phyloP scores from a whole-genome alignment of 35 echinoderm and acorn worm genomes.

The Lytechinus variegatus region DNA sequence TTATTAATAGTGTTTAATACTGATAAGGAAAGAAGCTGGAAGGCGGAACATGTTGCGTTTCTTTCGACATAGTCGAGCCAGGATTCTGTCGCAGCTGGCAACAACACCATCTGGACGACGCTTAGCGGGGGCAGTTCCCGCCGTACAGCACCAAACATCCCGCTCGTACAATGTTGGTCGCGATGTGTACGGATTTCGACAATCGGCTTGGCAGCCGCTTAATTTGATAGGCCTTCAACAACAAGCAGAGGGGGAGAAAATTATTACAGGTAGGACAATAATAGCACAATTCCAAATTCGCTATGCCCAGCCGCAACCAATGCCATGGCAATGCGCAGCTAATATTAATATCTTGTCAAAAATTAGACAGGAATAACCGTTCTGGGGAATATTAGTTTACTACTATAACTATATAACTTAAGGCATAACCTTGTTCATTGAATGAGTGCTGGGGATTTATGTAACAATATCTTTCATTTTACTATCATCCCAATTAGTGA shows the following conservation, averaged over 20 bases:
- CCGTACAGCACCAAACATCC: not conserved
- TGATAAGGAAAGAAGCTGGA: not conserved
- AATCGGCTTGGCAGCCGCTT: not conserved
- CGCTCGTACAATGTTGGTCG: slow-evolving; percentile 55
- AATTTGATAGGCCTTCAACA: not conserved
- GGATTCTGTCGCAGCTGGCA: not conserved
- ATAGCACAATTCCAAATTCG: not conserved
- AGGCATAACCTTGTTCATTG: too few relatives aligned
- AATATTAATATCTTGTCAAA: too few relatives aligned
- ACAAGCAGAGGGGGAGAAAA: not conserved
- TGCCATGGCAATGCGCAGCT: too few relatives aligned
- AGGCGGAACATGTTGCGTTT: not conserved
- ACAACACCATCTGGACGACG: not conserved
- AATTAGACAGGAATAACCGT: too few relatives aligned
- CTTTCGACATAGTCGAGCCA: not conserved
- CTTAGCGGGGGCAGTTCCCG: not conserved
- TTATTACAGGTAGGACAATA: not conserved
- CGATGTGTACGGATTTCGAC: slow-evolving; percentile 64
- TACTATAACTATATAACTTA: too few relatives aligned
- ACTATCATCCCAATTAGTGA: too few relatives aligned
- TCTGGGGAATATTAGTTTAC: too few relatives aligned
- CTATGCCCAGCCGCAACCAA: too few relatives aligned
- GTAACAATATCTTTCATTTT: too few relatives aligned
- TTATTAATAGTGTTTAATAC: too few relatives aligned
- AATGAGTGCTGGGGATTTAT: too few relatives aligned